Conservation (phyloP, 2,888 invertebrate genomes). For the Salpingus planirostris region DNA sequence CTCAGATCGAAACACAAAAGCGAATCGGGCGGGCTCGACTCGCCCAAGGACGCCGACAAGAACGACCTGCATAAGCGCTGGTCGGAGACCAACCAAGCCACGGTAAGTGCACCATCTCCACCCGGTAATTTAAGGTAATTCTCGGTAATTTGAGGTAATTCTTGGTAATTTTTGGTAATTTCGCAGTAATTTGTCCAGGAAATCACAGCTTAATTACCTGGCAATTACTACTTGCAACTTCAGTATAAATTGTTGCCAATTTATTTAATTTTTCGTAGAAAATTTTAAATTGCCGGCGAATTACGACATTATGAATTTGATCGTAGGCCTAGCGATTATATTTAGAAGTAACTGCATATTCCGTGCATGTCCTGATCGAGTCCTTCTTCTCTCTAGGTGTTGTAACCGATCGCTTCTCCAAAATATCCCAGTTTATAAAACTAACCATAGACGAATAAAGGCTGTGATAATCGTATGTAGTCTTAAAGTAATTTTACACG, state of each 20-base stretch:
- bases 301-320: not conserved
- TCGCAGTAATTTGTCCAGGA: no score
- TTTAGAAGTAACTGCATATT: no score
- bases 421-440: no score
- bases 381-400: conserved; percentile 25
- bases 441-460: conserved; percentile 29
- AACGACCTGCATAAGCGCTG: conserved; percentile 39
- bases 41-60: conserved; percentile 32
- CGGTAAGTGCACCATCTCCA: conserved; percentile 29
- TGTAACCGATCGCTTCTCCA: conserved; percentile 25
- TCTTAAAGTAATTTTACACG: no score
- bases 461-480: no score
- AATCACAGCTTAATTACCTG: no score
- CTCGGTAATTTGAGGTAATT: no score
- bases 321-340: not conserved
- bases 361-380: conserved; percentile 14
- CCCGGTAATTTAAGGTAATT: no score
- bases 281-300: conserved; percentile 1
- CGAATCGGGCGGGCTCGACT: conserved; percentile 37
- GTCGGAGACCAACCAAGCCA: conserved; percentile 40
- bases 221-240: no score
- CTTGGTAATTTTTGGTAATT: no score
- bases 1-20: conserved; percentile 45
- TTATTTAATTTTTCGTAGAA: no score
- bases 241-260: no score